A percentile compares a stretch with the other conserved stretches of the same genome.
Conservation (phyloP, 1,140 invertebrate species). For the Psilanteris sp. region DNA sequence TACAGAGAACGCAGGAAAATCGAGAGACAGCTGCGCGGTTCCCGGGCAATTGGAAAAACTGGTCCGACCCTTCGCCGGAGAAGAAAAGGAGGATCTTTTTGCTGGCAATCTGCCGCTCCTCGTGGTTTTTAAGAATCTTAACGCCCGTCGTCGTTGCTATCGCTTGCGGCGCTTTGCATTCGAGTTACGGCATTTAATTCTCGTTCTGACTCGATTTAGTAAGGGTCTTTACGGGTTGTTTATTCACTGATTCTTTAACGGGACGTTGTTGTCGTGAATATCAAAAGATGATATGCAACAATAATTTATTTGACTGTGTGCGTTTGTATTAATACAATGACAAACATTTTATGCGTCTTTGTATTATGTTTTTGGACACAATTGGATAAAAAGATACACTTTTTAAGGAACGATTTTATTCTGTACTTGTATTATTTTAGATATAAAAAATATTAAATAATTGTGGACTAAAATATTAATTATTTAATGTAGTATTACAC, state of each 20-base stretch:
- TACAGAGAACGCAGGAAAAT: constrained; percentile 37
- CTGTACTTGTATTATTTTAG: too few species aligned
- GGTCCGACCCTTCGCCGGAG: constrained; percentile 31
- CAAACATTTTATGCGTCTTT: too few species aligned
- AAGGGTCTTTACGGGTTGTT: constrained; percentile 56
- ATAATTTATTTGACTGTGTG: not conserved
- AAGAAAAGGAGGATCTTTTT: constrained; percentile 47
- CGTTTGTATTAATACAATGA: too few species aligned
- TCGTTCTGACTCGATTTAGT: constrained; percentile 47
- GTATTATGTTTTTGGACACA: too few species aligned
- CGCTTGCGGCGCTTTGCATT: constrained; percentile 68
- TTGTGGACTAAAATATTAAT: too few species aligned
- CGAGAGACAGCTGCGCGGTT: constrained; percentile 63
- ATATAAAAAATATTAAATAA: too few species aligned
- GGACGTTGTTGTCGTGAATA: constrained; percentile 11
- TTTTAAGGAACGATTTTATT: too few species aligned
- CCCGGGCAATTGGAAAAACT: constrained; percentile 67
- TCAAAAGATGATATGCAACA: not conserved
- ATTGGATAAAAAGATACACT: too few species aligned
- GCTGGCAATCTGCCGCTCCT: constrained; percentile 72
- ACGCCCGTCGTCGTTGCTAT: constrained; percentile 68
- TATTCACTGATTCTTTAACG: constrained; percentile 47
- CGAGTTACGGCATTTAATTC: constrained; percentile 65
- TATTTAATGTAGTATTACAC: too few species aligned
- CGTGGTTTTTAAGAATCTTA: constrained; percentile 79